phyloP scores from a whole-genome alignment of 2,888 invertebrate species.

The Watsonalla binaria region DNA sequence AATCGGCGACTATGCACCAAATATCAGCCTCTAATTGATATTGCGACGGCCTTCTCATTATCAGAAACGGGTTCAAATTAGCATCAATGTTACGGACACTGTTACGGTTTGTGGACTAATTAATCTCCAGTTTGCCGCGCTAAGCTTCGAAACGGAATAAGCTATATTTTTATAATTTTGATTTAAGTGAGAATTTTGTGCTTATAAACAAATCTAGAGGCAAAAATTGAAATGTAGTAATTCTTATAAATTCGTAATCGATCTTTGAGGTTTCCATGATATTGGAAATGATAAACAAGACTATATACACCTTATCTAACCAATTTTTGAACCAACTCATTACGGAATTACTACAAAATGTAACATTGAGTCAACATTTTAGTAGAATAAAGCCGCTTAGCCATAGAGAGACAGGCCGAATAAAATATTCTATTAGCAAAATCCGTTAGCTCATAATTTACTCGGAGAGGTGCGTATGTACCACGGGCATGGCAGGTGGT shows the following conservation, averaged over 20 bases:
- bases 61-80: slow-evolving; percentile 26
- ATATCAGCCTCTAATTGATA: slow-evolving; percentile 8
- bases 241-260: too few relatives aligned
- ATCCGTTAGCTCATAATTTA: slow-evolving; percentile 70
- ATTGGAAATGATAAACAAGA: too few relatives aligned
- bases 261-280: too few relatives aligned
- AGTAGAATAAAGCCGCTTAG: slow-evolving; percentile 50
- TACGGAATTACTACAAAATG: too few relatives aligned
- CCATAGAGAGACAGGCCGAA: slow-evolving; percentile 55
- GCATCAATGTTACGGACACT: slow-evolving; percentile 15
- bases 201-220: too few relatives aligned
- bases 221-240: too few relatives aligned
- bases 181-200: too few relatives aligned
- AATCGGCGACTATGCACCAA: slow-evolving; percentile 44
- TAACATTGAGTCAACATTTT: slow-evolving; percentile 28
- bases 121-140: neutral
- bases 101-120: neutral
- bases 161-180: too few relatives aligned
- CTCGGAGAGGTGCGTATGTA: slow-evolving; percentile 49
- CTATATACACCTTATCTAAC: too few relatives aligned
- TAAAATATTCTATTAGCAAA: slow-evolving; percentile 77
- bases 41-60: slow-evolving; percentile 18
- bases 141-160: too few relatives aligned
- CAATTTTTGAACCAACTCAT: too few relatives aligned
- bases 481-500: slow-evolving; percentile 69